These are phyloP conservation scores for Hyla sarda DNA, from an alignment of 2,113 vertebrate genomes.

Conservation along the genomic window DNA sequence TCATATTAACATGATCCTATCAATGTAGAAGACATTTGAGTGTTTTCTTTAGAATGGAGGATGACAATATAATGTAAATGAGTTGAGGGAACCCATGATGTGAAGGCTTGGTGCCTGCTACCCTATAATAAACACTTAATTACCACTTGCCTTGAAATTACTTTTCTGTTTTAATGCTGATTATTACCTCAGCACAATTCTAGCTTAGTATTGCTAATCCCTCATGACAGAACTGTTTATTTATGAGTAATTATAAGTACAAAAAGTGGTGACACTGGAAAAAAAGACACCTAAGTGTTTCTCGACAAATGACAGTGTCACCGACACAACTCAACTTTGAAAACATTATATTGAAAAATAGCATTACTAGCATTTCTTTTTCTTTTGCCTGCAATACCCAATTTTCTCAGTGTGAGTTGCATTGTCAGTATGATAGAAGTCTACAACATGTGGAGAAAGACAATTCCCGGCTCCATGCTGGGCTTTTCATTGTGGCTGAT, in stretches of 20 bases:
- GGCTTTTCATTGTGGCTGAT: slow-evolving; percentile 29
- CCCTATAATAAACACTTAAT: too few relatives aligned
- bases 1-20: too few relatives aligned
- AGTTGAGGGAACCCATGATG: background rate
- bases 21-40: too few relatives aligned
- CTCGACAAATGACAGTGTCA: slow-evolving; percentile 9
- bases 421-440: slow-evolving; percentile 43
- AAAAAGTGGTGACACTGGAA: slow-evolving; percentile 10
- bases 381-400: slow-evolving; percentile 8
- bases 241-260: background rate
- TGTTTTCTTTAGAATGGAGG: too few relatives aligned
- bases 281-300: background rate
- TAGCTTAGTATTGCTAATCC: background rate
- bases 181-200: background rate
- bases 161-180: background rate
- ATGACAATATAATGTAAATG: background rate
- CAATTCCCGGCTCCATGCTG: slow-evolving; percentile 24
- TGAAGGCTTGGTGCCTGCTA: background rate
- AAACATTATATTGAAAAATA: slow-evolving; percentile 32
- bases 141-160: background rate
- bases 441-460: slow-evolving; percentile 22
- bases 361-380: slow-evolving; percentile 24
- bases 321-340: slow-evolving; percentile 1
- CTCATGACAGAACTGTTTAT: background rate
- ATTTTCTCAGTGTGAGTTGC: slow-evolving; percentile 29